Base-by-base conservation (phyloP, 1,140 invertebrate species). In the Melanaphis sacchari region DNA sequence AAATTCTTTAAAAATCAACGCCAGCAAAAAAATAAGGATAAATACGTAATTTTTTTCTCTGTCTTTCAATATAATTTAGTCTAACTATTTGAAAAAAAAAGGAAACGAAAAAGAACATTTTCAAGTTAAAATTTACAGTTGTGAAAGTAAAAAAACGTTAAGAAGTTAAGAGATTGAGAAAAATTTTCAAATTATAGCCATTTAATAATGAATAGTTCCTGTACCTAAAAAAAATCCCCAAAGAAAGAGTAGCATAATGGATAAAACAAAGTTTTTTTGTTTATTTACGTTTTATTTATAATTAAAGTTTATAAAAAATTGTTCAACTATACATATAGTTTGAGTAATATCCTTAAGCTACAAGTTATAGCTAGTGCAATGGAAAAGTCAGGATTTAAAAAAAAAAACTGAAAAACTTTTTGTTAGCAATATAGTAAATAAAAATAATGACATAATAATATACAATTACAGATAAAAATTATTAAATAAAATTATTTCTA, bases 271-370 rank as follows among this genome's bases (percentile, higher is more conserved):
- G 82, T 84, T 85, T 41, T 85, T 24, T 85, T 49, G 9, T 41
- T 38, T 36, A 41, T 38, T 43, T 85, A 41, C 2, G 40, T 85
- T 85, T 85, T 85, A 85, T 85, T 85, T 85, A 85, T 85, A 85
- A 41, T 85, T 41, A 85, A 85, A 85, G 84, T 85, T 85, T 84
- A 84, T 40, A 84, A 41, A 41, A 40, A 84, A 84, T 82, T 84
- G 82, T 84, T 84, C 40, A 24, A 7, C 22, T 84, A 84, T 40
- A 84, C 38, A 24, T 84, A 84, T 84, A 84, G 36, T 84, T 38
- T 84, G 36, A 84, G 38, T 26, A 84, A 84, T 84, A 84, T 84
- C 82, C 82, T 41, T 40, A 84, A 84, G 82, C 82, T 84, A 84
- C 38, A 84, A 84, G 38, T 84, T 84, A 40, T 41, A 84, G 9